Evolutionary conservation across 2,797 vertebrate species (phyloP), one percentile per base, ranked within the genome.

Genomic region (Phataginus tetradactyla): DNA sequence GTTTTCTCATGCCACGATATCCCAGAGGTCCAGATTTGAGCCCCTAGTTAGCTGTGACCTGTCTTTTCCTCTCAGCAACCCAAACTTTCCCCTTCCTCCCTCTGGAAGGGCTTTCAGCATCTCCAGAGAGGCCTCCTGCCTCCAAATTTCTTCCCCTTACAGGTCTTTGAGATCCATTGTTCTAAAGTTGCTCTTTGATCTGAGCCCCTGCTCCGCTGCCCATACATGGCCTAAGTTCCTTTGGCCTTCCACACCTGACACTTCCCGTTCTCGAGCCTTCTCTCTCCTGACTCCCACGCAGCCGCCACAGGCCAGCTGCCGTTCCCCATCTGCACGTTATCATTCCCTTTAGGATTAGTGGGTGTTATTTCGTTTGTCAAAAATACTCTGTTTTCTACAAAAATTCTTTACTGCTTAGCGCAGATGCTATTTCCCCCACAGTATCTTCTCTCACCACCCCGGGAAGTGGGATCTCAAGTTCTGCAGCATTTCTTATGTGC

Each of bases 381-480:
- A 32, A 90, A 83, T 64, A 49, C 1, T n/a, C 27, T 23, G 53
- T 69, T 77, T 59, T 66, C 29, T 77, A 55, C 57, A 45, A 61
- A 64, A 68, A 27, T 23, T 11, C 61, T 77, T 92, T 15, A 51
- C 20, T 18, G 1, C 34, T 61, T 42, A n/a, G 21, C 14, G 49
- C 66, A 86, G 27, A 37, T 14, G 77, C 18, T 34, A 1, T n/a
- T 85, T 55, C 69, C 39, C 37, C n/a, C 9, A 7, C 0, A 3
- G 21, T 5, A 13, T 4, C 51, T 45, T 87, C 64, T 79, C 13
- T 11, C 0, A n/a, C n/a, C 32, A 14, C n/a, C 45, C 45, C 15
- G 39, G 37, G 71, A 66, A 64, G 51, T n/a, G 10, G n/a, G 0
- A 0, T 29, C 5, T 77, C 71, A 17, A 11, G 2, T 2, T 42